Evolutionary conservation across 2,888 invertebrate genomes (phyloP).

Genomic region (Conistra vaccinii): DNA sequence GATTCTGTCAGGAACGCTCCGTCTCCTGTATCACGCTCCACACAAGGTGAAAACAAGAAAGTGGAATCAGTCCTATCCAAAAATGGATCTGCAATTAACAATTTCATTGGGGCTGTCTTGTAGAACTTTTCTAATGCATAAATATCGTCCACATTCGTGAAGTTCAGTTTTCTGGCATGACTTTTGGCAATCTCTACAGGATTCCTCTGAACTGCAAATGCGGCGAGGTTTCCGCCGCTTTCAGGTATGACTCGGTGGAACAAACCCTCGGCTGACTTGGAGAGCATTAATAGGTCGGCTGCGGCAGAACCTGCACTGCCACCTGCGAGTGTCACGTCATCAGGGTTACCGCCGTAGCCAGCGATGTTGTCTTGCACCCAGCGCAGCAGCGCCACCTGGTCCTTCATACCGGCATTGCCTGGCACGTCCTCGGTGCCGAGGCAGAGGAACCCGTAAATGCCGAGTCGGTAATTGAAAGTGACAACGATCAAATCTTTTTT

Average conservation of each 20-base stretch:
- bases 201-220: conserved; percentile 65
- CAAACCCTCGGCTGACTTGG: conserved; percentile 60
- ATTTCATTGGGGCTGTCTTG: conserved; percentile 56
- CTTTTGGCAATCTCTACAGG: conserved; percentile 66
- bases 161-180: conserved; percentile 60
- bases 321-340: conserved; percentile 72
- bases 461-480: conserved; percentile 71
- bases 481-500: conserved; percentile 68
- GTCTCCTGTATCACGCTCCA: conserved; percentile 59
- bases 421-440: conserved; percentile 72
- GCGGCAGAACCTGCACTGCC: conserved; percentile 70
- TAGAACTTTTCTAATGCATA: conserved; percentile 67
- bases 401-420: conserved; percentile 77
- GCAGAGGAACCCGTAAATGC: conserved; percentile 70
- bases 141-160: conserved; percentile 61
- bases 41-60: conserved; percentile 62
- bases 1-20: conserved; percentile 66
- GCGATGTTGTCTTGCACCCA: conserved; percentile 74
- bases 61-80: conserved; percentile 49
- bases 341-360: conserved; percentile 73
- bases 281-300: conserved; percentile 67
- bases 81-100: conserved; percentile 51
- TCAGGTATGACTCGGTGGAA: conserved; percentile 37
- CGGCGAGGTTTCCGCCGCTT: conserved; percentile 58
- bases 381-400: conserved; percentile 70